Conservation (phyloP, 1,140 invertebrate genomes). For the Harpegnathos saltator region DNA sequence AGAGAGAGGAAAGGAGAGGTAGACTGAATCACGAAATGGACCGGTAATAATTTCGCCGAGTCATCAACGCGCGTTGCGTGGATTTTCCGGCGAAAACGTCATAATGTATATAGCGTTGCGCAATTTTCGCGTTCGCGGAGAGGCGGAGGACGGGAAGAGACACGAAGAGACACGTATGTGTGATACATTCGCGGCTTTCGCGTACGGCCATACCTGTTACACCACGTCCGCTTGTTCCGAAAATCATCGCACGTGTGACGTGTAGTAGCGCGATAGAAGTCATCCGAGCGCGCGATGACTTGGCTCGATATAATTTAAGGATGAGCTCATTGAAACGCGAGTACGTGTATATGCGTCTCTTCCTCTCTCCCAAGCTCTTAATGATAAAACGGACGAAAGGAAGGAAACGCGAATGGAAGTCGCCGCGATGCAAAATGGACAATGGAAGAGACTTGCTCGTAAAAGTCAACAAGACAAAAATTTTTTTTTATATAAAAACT, state of each 20-base stretch:
- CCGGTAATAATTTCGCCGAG: too few relatives aligned
- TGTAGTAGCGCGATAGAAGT: background rate
- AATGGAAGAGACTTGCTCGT: too few relatives aligned
- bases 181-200: background rate
- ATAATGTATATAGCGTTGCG: background rate
- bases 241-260: background rate
- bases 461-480: too few relatives aligned
- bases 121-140: background rate
- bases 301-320: slow-evolving; percentile 32
- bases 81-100: slow-evolving; percentile 33
- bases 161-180: background rate
- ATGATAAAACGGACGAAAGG: too few relatives aligned
- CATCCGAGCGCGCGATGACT: background rate
- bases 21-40: too few relatives aligned
- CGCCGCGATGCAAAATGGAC: too few relatives aligned
- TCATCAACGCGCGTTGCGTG: background rate
- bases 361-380: too few relatives aligned
- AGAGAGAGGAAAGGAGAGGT: too few relatives aligned
- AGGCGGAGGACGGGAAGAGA: background rate
- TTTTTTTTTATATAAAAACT: too few relatives aligned
- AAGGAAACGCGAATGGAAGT: too few relatives aligned
- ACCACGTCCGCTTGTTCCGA: background rate
- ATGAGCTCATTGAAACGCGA: slow-evolving; percentile 22
- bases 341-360: too few relatives aligned
- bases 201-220: too few relatives aligned